Percentiles rank a stretch among this genome's conserved stretches.
Conservation (phyloP, 1,140 invertebrate genomes). For the Ephestia elutella region DNA sequence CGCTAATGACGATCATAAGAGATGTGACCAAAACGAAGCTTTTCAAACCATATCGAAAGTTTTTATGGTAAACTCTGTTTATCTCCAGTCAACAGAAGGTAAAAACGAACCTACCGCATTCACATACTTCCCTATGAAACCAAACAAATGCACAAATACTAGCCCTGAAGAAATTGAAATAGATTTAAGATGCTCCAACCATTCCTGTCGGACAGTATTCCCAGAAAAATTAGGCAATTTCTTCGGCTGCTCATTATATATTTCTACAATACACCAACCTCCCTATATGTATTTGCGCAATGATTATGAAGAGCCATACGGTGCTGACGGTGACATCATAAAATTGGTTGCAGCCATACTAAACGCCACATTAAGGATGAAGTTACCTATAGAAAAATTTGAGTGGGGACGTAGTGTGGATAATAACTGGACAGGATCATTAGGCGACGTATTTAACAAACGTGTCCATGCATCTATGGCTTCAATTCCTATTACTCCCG, state of each 20-base stretch:
- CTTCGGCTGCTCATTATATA: constrained; percentile 33
- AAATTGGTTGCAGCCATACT: constrained; percentile 31
- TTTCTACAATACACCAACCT: constrained; percentile 48
- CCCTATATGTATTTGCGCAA: constrained; percentile 48
- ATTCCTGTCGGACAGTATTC: constrained; percentile 15
- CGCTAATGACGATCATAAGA: constrained; percentile 16
- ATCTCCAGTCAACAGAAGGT: constrained; percentile 25
- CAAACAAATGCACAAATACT: constrained; percentile 35
- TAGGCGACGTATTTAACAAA: constrained; percentile 44
- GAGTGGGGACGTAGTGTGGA: constrained; percentile 36
- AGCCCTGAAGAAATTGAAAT: constrained; percentile 21
- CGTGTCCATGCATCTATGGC: constrained; percentile 37
- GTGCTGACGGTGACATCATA: constrained; percentile 42
- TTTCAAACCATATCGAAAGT: constrained; percentile 29
- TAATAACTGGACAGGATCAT: constrained; percentile 50
- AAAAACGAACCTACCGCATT: constrained; percentile 19
- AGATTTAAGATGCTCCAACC: not conserved
- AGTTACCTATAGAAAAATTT: constrained; percentile 19
- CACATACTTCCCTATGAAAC: constrained; percentile 32
- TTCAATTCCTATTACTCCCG: constrained; percentile 34
- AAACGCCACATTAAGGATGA: constrained; percentile 39
- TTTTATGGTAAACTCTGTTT: constrained; percentile 36
- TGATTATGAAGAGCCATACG: constrained; percentile 21
- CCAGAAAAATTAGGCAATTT: constrained; percentile 38
- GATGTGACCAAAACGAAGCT: constrained; percentile 36